Percentiles rank a stretch among this genome's conserved stretches.
phyloP scores from a whole-genome alignment of 2,797 vertebrate species.

The Strix occidentalis region DNA sequence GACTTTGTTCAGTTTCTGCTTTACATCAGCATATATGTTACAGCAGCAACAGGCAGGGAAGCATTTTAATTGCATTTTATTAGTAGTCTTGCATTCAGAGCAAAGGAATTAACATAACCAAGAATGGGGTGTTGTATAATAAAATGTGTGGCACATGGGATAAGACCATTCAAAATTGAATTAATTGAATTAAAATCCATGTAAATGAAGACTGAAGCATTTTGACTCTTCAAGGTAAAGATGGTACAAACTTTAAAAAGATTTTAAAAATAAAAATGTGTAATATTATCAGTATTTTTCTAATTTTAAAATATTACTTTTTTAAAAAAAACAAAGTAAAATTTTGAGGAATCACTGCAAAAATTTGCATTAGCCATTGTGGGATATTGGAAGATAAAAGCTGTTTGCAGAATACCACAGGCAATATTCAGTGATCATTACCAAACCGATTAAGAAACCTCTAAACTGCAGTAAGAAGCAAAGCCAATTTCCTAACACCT shows the following conservation, averaged over 20 bases:
- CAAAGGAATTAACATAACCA: not conserved
- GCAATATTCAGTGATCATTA: not conserved
- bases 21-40: conserved; percentile 72
- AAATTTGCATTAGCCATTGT: not conserved
- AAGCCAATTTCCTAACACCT: not conserved
- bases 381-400: not conserved
- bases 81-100: not conserved
- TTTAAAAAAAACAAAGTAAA: not conserved
- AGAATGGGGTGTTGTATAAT: not conserved
- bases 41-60: not conserved
- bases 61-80: not conserved
- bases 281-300: not conserved
- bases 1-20: conserved; percentile 86
- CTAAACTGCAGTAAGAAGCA: not conserved
- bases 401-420: not conserved
- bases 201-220: not conserved
- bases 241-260: not conserved
- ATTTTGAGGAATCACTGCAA: not conserved
- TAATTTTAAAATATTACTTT: not conserved
- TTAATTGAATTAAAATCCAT: not conserved
- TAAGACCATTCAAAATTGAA: not conserved
- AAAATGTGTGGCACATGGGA: not conserved
- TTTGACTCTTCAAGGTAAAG: not conserved
- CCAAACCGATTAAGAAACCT: not conserved
- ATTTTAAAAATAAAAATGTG: not conserved